Base-by-base conservation (phyloP, 37 sponge, comb jelly and placozoan genomes). In the Oopsacas minuta region DNA sequence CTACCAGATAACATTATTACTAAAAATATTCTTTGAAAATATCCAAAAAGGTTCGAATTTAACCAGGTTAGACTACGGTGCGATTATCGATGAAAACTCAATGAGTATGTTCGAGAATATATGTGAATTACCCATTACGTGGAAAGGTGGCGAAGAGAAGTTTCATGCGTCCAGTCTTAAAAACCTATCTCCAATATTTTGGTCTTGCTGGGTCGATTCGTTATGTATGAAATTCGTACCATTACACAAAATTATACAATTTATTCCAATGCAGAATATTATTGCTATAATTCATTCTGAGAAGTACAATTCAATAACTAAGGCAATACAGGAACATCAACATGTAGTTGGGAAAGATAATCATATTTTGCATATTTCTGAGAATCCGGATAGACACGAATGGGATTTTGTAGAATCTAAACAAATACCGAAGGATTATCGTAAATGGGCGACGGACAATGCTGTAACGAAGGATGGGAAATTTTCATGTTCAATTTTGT, bases 91-190 rank as follows among this genome's bases (percentile, higher is more conserved):
- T 61, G 75, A 10, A 25, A 61, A 61, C 28, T 61, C 75, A 10
- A n/a, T 61, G 22, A 12, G 28, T 20, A 25, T 61, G 75, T n/a
- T 61, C 20, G 75, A 61, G 20, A 61, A 61, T 7, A 7, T 61
- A 12, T 10, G 20, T n/a, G 75, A 61, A 32, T 34, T 10, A n/a
- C 75, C 75, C 5, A 61, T 61, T 34, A 61, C 75, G 22, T 61
- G 75, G 75, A 61, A 61, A 25, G 75, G 75, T n/a, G 75, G 75
- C 7, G 75, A 61, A 61, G 75, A 61, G 7, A 61, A 61, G 75
- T 61, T 61, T 34, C 75, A 61, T 34, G 7, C 30, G 28, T 20
- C 75, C 20, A 10, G 28, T 25, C 28, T 61, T 10, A 61, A 34
- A 61, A 61, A 3, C 22, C 75, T 61, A 3, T 32, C 20, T 12